Conservation (phyloP, 2,113 vertebrate genomes). For the Myrmecophaga tridactyla region DNA sequence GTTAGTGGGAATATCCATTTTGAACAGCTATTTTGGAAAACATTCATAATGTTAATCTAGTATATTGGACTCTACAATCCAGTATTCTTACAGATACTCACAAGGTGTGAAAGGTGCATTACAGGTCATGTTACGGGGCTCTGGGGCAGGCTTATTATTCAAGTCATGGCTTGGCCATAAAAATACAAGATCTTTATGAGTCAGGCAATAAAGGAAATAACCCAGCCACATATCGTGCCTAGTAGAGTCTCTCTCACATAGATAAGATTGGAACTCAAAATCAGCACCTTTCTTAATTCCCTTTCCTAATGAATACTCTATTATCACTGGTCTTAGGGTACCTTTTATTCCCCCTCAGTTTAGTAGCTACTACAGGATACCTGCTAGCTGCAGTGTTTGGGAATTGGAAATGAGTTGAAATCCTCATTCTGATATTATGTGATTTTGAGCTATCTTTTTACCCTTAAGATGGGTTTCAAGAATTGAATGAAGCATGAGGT, state of each 20-base stretch:
- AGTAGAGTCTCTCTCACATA: too few species aligned
- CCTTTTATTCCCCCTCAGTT: neutral
- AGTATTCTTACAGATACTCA: neutral
- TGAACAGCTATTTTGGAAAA: neutral
- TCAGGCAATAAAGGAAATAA: too few species aligned
- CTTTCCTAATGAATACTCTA: neutral
- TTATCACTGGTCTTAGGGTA: neutral
- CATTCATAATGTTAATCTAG: neutral
- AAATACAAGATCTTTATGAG: too few species aligned
- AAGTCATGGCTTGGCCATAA: too few species aligned
- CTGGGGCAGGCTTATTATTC: too few species aligned
- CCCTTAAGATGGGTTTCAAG: neutral
- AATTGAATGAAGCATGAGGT: neutral
- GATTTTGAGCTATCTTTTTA: neutral
- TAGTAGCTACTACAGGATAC: neutral
- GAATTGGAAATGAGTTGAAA: neutral
- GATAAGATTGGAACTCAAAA: too few species aligned
- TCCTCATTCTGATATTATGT: neutral
- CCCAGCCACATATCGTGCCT: too few species aligned
- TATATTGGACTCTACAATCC: neutral
- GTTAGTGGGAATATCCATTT: neutral
- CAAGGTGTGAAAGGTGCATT: too few species aligned
- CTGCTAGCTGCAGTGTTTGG: neutral
- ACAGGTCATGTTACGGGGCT: too few species aligned
- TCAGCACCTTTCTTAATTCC: too few species aligned